Evolutionary conservation across 2,113 vertebrate species (phyloP).

Genomic region (Aleadryas rufinucha): DNA sequence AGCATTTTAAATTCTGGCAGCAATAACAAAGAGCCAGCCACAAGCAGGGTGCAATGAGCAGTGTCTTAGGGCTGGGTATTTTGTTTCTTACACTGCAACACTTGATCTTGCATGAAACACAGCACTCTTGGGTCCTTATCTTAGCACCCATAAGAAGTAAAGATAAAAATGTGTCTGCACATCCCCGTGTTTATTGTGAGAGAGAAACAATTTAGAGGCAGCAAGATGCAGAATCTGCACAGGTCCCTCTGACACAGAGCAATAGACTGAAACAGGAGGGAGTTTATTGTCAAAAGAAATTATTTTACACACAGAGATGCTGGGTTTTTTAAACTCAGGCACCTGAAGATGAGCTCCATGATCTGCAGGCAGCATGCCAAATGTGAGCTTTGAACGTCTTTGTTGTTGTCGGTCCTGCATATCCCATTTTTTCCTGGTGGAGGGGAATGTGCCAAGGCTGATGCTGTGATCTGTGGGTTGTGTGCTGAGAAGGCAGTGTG

Average conservation of each 20-base stretch:
- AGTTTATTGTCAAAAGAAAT: not conserved
- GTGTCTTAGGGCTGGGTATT: not conserved
- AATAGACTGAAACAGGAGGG: not conserved
- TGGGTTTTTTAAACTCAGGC: not conserved
- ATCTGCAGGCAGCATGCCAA: not conserved
- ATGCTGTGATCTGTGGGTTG: not conserved
- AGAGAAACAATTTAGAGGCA: not conserved
- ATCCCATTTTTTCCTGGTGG: not conserved
- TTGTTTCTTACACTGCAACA: not conserved
- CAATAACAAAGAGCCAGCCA: not conserved
- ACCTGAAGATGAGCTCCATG: not conserved
- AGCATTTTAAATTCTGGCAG: not conserved
- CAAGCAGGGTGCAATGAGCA: not conserved
- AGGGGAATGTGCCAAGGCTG: not conserved
- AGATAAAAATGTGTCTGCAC: not conserved
- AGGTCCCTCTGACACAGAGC: not conserved
- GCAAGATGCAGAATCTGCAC: not conserved
- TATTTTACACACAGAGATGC: fast-evolving
- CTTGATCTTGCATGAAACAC: not conserved
- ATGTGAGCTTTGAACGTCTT: not conserved
- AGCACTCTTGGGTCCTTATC: not conserved
- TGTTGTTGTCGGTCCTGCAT: not conserved
- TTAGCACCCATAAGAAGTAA: not conserved
- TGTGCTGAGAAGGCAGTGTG: not conserved
- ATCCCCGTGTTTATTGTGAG: not conserved